These are phyloP conservation scores for Saxidomus purpurata DNA, from an alignment of 1,140 invertebrate species.

Conservation along the genomic window DNA sequence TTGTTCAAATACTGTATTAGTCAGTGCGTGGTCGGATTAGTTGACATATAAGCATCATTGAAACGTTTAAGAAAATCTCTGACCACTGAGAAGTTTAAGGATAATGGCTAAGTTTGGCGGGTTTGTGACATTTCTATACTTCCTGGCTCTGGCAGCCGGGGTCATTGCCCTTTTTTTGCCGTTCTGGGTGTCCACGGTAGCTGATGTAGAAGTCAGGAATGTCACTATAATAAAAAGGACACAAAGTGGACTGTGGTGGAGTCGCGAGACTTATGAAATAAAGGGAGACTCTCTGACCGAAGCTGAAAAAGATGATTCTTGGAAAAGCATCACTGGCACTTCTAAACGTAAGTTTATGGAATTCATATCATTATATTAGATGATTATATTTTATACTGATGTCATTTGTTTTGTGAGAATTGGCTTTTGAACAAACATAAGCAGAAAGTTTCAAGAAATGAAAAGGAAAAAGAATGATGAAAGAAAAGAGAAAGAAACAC, in stretches of 20 bases:
- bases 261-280: neutral
- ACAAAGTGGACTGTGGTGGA: conserved; percentile 18
- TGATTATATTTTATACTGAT: too few species aligned
- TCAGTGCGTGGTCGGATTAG: too few species aligned
- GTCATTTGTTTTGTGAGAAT: too few species aligned
- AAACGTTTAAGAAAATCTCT: too few species aligned
- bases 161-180: neutral
- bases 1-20: too few species aligned
- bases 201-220: neutral
- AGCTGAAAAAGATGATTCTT: neutral
- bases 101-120: conserved; percentile 2
- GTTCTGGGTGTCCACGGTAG: neutral
- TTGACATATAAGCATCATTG: too few species aligned
- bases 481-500: too few species aligned
- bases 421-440: too few species aligned
- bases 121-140: neutral
- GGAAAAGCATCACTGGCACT: neutral
- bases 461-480: too few species aligned
- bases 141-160: neutral
- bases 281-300: neutral
- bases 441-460: too few species aligned
- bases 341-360: neutral
- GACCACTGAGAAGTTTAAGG: too few species aligned
- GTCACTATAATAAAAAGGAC: neutral
- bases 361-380: too few species aligned